Conservation (phyloP, 2,113 vertebrate genomes). For the Siphamia tubifer region DNA sequence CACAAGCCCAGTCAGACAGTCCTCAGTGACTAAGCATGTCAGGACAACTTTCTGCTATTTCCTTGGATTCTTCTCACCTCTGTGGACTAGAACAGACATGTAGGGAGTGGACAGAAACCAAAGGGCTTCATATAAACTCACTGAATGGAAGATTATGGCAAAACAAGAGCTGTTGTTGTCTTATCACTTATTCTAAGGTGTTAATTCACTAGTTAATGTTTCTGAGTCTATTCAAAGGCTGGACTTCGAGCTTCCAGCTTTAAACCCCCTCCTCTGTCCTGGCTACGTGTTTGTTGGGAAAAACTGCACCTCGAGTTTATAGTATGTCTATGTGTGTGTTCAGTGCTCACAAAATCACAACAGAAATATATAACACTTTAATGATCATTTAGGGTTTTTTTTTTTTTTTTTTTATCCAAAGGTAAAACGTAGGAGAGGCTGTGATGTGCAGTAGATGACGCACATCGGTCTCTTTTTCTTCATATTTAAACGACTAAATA, state of each 20-base stretch:
- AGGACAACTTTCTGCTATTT: conserved; percentile 63
- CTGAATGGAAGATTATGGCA: background rate
- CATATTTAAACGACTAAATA: background rate
- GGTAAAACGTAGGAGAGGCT: background rate
- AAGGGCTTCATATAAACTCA: background rate
- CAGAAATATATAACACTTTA: too few relatives aligned
- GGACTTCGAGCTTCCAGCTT: conserved; percentile 41
- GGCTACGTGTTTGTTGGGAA: background rate
- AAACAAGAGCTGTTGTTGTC: background rate
- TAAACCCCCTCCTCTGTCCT: background rate
- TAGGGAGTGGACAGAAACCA: conserved; percentile 40
- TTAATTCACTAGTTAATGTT: background rate
- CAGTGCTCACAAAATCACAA: background rate
- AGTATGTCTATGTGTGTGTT: background rate
- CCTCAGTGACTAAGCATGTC: conserved; percentile 56
- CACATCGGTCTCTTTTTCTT: conserved; percentile 27
- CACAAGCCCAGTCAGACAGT: conserved; percentile 17
- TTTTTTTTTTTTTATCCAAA: too few relatives aligned
- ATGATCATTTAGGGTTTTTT: too few relatives aligned
- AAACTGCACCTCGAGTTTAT: too few relatives aligned
- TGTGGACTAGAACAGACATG: conserved; percentile 36
- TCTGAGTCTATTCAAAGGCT: background rate
- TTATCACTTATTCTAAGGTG: background rate
- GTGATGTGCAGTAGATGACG: background rate
- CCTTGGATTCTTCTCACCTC: conserved; percentile 54